Conservation (phyloP, 2,797 vertebrate genomes). For the Sebastes minor region DNA sequence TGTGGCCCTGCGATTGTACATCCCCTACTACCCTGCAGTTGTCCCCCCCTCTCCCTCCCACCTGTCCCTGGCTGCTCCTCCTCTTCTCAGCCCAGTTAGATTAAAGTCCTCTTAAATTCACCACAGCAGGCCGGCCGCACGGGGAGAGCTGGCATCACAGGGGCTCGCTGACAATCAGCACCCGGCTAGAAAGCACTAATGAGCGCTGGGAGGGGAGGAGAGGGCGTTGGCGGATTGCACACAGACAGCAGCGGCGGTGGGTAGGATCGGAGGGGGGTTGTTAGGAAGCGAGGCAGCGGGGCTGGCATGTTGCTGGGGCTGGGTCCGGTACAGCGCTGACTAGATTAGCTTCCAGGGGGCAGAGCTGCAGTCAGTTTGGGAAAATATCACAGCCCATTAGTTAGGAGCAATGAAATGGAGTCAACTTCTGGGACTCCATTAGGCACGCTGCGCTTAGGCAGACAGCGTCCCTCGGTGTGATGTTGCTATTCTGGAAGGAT, state of each 20-base stretch:
- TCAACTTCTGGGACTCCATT: constrained; percentile 96
- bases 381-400: constrained; percentile 96
- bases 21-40: constrained; percentile 26
- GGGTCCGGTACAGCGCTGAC: constrained; percentile 71
- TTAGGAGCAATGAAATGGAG: constrained; percentile 93
- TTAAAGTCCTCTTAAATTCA: constrained; percentile 81
- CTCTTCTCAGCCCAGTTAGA: constrained; percentile 75
- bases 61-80: constrained; percentile 60
- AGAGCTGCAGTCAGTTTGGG: constrained; percentile 88
- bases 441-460: constrained; percentile 90
- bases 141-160: constrained; percentile 69
- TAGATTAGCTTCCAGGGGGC: constrained; percentile 84
- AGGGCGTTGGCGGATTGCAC: constrained; percentile 60
- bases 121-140: constrained; percentile 62
- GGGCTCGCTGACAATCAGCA: constrained; percentile 79
- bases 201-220: constrained; percentile 65
- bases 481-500: constrained; percentile 88
- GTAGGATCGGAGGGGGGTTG: constrained; percentile 48
- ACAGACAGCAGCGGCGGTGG: constrained; percentile 62
- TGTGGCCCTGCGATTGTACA: constrained; percentile 59
- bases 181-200: constrained; percentile 77
- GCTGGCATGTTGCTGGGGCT: constrained; percentile 64
- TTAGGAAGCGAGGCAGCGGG: constrained; percentile 47
- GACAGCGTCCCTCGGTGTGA: constrained; percentile 87
- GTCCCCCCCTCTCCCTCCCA: constrained; percentile 42